Evolutionary conservation across 1,140 invertebrate genomes (phyloP).

Genomic region (Heliconius hewitsoni): DNA sequence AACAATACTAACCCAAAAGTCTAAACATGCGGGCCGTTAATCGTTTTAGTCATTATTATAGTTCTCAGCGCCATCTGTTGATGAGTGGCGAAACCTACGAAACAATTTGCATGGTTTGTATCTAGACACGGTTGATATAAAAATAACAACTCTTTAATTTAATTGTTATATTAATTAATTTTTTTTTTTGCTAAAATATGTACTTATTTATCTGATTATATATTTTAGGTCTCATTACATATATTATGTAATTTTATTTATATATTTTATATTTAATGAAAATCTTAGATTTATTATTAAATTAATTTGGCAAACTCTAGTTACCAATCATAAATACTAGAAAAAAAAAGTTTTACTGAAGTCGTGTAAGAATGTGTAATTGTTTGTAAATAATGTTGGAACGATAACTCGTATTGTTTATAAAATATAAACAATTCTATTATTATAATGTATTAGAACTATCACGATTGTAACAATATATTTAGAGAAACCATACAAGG

Average conservation of each 20-base stretch:
- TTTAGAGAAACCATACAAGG: slow-evolving; percentile 46
- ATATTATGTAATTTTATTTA: neutral
- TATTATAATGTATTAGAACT: neutral
- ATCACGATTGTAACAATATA: slow-evolving; percentile 39
- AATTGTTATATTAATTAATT: neutral
- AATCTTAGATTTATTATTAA: neutral
- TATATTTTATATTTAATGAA: neutral
- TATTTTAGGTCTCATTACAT: neutral
- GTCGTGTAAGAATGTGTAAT: neutral
- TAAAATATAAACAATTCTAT: neutral
- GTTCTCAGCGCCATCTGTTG: slow-evolving; percentile 64
- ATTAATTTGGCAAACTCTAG: neutral
- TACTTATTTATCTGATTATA: neutral
- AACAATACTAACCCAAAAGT: neutral
- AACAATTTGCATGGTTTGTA: neutral
- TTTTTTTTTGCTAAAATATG: neutral
- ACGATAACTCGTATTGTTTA: neutral
- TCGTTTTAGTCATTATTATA: neutral
- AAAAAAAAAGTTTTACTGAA: too few relatives aligned
- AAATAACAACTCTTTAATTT: neutral
- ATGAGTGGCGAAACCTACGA: slow-evolving; percentile 57
- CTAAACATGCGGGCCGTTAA: too few relatives aligned
- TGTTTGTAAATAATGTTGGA: neutral
- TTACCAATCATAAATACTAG: neutral
- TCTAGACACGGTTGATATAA: neutral